These are phyloP conservation scores for Gopherus flavomarginatus DNA, from an alignment of 2,113 vertebrate genomes.

Conservation along the genomic window DNA sequence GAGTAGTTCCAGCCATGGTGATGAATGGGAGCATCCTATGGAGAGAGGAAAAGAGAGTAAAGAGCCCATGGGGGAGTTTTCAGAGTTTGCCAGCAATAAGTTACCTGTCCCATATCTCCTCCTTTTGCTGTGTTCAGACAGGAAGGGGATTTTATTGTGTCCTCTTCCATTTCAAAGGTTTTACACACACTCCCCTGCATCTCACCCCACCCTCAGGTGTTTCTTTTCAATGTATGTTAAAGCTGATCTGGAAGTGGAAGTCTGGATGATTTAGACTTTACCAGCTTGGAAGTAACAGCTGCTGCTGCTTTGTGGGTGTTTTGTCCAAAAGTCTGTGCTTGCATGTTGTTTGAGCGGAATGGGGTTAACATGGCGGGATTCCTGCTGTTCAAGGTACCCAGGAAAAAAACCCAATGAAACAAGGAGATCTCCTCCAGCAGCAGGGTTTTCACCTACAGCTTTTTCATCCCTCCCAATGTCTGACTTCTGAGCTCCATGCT, in stretches of 20 bases:
- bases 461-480: neutral
- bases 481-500: slow-evolving; percentile 17
- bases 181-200: accelerated
- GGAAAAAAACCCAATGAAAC: neutral
- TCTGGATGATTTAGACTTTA: neutral
- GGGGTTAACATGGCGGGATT: neutral
- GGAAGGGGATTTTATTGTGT: neutral
- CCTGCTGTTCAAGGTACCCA: neutral
- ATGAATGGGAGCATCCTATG: neutral
- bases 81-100: slow-evolving; percentile 29
- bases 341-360: accelerated
- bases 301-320: neutral
- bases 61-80: neutral
- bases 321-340: neutral
- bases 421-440: neutral
- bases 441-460: neutral
- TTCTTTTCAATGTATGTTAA: neutral
- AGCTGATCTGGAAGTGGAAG: neutral
- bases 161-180: neutral
- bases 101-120: accelerated
- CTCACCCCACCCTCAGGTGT: neutral
- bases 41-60: neutral
- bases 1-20: neutral
- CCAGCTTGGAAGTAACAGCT: neutral
- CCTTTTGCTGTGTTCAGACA: neutral